Conservation (phyloP, 2,888 invertebrate species). For the Oxytorus armatus region DNA sequence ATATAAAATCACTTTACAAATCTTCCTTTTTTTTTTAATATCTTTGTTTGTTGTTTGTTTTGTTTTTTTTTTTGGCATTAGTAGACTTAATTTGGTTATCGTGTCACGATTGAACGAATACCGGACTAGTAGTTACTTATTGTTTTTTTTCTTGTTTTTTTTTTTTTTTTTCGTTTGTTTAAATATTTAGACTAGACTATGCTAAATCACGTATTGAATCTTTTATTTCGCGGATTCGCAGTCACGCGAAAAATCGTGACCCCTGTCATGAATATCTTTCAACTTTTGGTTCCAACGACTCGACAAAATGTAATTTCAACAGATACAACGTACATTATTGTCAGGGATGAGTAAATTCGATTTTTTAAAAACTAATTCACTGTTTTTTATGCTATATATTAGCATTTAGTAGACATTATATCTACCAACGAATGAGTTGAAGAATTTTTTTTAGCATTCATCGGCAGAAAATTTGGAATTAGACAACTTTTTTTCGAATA, state of each 20-base stretch:
- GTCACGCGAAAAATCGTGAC: neutral
- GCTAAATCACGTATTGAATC: constrained; percentile 75
- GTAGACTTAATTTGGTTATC: constrained; percentile 73
- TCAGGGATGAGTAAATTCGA: neutral
- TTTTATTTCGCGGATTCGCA: constrained; percentile 1
- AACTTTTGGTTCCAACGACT: constrained; percentile 2
- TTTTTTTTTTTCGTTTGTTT: too few species aligned
- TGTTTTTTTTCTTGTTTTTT: too few species aligned
- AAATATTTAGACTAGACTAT: constrained; percentile 76
- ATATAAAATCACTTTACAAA: constrained; percentile 76
- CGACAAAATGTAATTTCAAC: neutral
- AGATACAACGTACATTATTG: neutral
- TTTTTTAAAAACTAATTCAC: too few species aligned
- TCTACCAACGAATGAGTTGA: neutral
- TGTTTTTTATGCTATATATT: too few species aligned
- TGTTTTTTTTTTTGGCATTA: constrained; percentile 65
- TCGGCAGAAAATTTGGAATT: too few species aligned
- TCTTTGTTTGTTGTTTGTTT: constrained; percentile 61
- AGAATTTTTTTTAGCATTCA: neutral
- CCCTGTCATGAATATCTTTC: constrained; percentile 16
- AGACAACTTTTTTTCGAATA: too few species aligned
- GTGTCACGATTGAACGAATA: constrained; percentile 74
- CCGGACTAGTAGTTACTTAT: constrained; percentile 72
- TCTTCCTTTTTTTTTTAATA: constrained; percentile 53
- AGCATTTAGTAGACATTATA: too few species aligned